A percentile compares a stretch with the other conserved stretches of the same genome.
phyloP scores from a whole-genome alignment of 2,113 vertebrate species.

The Corythaixoides concolor region DNA sequence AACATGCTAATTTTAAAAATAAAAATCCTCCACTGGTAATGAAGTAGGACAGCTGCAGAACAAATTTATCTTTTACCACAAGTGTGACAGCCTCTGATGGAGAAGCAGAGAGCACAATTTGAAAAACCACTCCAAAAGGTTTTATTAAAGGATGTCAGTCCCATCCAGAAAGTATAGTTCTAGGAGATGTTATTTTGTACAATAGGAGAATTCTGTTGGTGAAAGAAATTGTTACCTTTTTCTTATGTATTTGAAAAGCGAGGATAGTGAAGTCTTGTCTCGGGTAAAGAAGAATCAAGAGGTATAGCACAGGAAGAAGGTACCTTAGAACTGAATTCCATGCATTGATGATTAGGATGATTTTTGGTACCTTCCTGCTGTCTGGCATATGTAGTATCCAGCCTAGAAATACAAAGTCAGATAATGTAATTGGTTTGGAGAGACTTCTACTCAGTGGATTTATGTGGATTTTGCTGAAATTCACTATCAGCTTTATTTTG shows the following conservation, averaged over 20 bases:
- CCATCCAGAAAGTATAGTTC: background rate
- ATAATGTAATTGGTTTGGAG: background rate
- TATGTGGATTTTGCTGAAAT: constrained; percentile 12
- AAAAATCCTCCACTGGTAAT: background rate
- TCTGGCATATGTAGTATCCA: background rate
- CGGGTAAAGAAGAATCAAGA: background rate
- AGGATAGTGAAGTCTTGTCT: background rate
- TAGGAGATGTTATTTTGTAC: background rate
- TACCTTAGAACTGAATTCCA: background rate
- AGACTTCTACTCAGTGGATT: background rate
- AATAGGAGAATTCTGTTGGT: background rate
- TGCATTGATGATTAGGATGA: background rate
- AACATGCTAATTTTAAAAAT: background rate
- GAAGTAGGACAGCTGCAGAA: background rate
- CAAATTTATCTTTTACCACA: background rate
- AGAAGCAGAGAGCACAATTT: background rate
- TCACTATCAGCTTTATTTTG: background rate
- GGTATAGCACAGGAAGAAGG: background rate
- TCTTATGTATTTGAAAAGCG: background rate
- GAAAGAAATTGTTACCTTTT: background rate
- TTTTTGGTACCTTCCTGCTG: background rate
- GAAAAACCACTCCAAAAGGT: background rate
- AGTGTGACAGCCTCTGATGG: background rate
- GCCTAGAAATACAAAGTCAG: background rate
- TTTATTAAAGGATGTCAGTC: background rate